phyloP scores from a whole-genome alignment of 2,888 invertebrate genomes.

The Aricia artaxerxes region DNA sequence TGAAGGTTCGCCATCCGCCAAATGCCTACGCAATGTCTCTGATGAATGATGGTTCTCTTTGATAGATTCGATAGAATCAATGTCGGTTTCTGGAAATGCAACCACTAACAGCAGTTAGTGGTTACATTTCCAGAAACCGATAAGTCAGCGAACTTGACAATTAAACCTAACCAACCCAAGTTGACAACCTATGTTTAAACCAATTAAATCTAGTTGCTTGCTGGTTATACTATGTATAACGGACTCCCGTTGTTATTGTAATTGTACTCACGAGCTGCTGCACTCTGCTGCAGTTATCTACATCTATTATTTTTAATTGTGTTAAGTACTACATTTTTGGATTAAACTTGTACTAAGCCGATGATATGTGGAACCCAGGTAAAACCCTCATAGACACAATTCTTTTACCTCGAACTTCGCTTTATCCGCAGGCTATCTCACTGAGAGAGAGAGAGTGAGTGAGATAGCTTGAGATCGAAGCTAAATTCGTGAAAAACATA shows the following conservation, averaged over 20 bases:
- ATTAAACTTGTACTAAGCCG: background rate
- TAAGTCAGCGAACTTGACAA: background rate
- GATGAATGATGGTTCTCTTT: background rate
- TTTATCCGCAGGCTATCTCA: too few species aligned
- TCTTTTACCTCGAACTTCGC: too few species aligned
- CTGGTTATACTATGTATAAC: background rate
- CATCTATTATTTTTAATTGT: background rate
- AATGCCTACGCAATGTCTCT: too few species aligned
- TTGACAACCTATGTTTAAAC: background rate
- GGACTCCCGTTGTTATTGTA: background rate
- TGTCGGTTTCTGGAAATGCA: background rate
- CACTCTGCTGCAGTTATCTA: background rate
- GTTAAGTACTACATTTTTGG: background rate
- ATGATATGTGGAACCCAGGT: too few species aligned
- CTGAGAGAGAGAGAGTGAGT: too few species aligned
- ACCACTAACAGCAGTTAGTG: background rate
- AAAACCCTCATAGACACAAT: too few species aligned
- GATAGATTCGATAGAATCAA: background rate
- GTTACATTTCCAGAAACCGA: too few species aligned
- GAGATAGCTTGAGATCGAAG: too few species aligned
- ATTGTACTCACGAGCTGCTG: background rate
- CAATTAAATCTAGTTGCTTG: background rate
- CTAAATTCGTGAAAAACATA: too few species aligned
- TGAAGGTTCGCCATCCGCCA: too few species aligned
- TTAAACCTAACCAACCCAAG: background rate